phyloP scores from a whole-genome alignment of 2,113 vertebrate species.

The Arothron firmamentum region DNA sequence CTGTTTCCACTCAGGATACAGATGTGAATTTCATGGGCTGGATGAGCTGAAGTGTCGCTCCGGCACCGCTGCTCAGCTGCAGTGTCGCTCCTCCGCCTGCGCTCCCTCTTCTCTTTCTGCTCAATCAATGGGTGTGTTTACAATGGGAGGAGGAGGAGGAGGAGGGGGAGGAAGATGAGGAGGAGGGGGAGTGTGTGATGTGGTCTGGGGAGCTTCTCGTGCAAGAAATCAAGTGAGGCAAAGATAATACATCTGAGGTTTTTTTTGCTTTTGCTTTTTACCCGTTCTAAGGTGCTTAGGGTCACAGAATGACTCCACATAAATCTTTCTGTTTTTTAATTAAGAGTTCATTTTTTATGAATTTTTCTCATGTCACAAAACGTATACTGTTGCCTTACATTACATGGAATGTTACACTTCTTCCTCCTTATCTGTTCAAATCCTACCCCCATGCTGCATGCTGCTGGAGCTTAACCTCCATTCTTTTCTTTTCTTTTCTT shows the following conservation, averaged over 20 bases:
- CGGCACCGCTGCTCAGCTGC: constrained; percentile 15
- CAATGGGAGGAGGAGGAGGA: constrained; percentile 45
- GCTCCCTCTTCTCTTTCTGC: constrained; percentile 27
- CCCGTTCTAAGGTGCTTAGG: too few species aligned
- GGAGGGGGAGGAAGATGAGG: constrained; percentile 35
- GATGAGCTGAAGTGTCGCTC: constrained; percentile 3
- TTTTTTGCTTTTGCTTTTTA: too few species aligned
- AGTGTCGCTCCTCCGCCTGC: constrained; percentile 31
- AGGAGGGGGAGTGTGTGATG: constrained; percentile 6
- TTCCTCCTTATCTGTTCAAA: too few species aligned
- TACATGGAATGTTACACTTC: too few species aligned
- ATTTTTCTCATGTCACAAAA: too few species aligned
- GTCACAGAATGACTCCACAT: neutral
- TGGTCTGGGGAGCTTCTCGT: neutral
- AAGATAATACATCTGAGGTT: too few species aligned
- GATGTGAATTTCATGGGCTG: neutral
- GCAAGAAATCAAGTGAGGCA: too few species aligned
- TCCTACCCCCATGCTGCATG: too few species aligned
- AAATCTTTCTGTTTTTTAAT: neutral
- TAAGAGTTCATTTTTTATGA: too few species aligned
- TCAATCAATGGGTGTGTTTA: constrained; percentile 69
- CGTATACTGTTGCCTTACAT: too few species aligned
- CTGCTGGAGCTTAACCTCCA: too few species aligned
- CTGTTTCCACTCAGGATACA: neutral
- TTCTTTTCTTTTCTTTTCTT: neutral